Conservation (phyloP, 2,797 vertebrate genomes). For the Okamejei kenojei region DNA sequence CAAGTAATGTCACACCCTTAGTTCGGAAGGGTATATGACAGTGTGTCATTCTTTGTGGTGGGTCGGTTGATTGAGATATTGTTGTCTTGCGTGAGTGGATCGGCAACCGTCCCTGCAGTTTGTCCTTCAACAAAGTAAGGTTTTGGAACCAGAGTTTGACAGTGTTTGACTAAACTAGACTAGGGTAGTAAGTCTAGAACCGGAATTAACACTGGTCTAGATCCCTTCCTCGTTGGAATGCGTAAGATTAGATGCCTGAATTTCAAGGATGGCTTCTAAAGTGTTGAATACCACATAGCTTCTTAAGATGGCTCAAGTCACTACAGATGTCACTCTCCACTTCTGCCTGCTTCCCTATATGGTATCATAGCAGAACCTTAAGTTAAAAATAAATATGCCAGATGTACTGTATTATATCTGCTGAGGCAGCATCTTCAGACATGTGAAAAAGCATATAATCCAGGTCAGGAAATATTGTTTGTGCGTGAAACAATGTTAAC, state of each 20-base stretch:
- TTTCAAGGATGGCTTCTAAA: not conserved
- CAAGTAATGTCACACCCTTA: no score
- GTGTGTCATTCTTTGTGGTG: no score
- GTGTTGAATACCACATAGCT: not conserved
- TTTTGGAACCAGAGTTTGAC: no score
- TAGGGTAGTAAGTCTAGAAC: no score
- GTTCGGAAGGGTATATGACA: no score
- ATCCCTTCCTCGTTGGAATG: not conserved
- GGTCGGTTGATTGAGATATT: no score
- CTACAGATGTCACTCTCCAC: constrained; percentile 5
- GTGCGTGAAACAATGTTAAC: not conserved
- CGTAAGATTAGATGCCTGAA: constrained; percentile 6
- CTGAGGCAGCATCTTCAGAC: not conserved
- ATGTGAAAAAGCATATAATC: not conserved
- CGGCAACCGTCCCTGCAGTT: no score
- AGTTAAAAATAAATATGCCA: constrained; percentile 27
- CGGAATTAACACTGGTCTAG: not conserved
- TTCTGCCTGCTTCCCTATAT: not conserved
- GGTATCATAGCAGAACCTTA: constrained; percentile 8
- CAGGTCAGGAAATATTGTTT: not conserved
- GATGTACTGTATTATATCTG: constrained; percentile 6
- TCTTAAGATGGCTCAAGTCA: constrained; percentile 3
- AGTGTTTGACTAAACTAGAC: no score
- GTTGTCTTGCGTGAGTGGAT: no score
- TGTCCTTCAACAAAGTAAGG: no score